A percentile compares a stretch with the other conserved stretches of the same genome.
These are phyloP conservation scores for Morpho helenor DNA, from an alignment of 2,888 invertebrate species.

Conservation along the genomic window DNA sequence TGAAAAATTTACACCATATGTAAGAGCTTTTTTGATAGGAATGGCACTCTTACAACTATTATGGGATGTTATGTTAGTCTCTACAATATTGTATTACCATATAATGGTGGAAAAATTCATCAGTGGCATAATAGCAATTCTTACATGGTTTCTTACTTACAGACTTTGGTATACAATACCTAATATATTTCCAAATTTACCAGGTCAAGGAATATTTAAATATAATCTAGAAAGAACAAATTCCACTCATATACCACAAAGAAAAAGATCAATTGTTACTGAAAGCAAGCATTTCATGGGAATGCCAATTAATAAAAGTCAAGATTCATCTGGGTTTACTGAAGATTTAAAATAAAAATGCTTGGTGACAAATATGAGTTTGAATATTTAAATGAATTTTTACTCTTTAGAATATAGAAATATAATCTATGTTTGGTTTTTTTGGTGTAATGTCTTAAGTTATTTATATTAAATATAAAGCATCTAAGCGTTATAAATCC, in stretches of 20 bases:
- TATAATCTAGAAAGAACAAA: constrained; percentile 81
- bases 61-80: constrained; percentile 97
- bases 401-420: too few relatives aligned
- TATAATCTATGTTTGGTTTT: too few relatives aligned
- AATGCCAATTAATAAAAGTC: constrained; percentile 82
- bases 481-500: too few relatives aligned
- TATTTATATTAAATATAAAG: too few relatives aligned
- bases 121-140: constrained; percentile 91
- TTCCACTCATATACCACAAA: constrained; percentile 43
- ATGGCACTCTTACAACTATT: constrained; percentile 89
- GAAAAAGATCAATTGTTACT: constrained; percentile 61
- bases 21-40: constrained; percentile 86
- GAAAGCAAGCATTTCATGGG: constrained; percentile 87
- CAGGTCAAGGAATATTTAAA: constrained; percentile 89
- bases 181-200: constrained; percentile 81
- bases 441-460: too few relatives aligned
- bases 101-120: constrained; percentile 96
- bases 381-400: too few relatives aligned
- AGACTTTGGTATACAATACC: constrained; percentile 86
- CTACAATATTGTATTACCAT: constrained; percentile 97
- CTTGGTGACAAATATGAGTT: too few relatives aligned
- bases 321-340: constrained; percentile 48
- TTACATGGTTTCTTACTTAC: constrained; percentile 95
- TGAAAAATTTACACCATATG: constrained; percentile 88
- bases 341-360: constrained; percentile 51